phyloP scores from a whole-genome alignment of 2,888 invertebrate genomes.

The Melinaea menophilus region DNA sequence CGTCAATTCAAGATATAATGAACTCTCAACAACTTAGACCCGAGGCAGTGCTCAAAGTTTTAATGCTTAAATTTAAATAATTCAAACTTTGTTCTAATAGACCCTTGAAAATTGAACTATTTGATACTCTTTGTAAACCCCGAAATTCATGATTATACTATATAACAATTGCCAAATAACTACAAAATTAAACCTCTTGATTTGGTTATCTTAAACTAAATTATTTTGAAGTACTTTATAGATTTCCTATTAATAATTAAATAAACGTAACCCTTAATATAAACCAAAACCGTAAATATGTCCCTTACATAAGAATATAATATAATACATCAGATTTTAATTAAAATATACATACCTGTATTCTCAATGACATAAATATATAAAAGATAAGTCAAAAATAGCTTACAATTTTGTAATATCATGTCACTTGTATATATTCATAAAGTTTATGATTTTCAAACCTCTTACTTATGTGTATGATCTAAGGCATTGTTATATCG shows the following conservation, averaged over 20 bases:
- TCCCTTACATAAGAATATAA: no score
- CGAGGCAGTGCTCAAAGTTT: constrained; percentile 4
- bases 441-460: constrained; percentile 34
- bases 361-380: no score
- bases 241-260: no score
- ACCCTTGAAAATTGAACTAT: neutral
- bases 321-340: no score
- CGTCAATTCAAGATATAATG: neutral
- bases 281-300: no score
- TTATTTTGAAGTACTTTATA: no score
- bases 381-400: no score
- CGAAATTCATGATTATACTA: neutral
- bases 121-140: neutral
- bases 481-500: constrained; percentile 4
- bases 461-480: constrained; percentile 15
- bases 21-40: constrained; percentile 1
- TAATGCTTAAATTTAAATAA: constrained; percentile 3
- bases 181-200: no score
- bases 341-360: no score
- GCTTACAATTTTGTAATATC: constrained; percentile 26
- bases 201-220: no score
- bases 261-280: no score
- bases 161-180: neutral
- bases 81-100: neutral
- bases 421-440: constrained; percentile 32